Conservation (phyloP, 2,113 vertebrate genomes). For the Malurus cyaneus region DNA sequence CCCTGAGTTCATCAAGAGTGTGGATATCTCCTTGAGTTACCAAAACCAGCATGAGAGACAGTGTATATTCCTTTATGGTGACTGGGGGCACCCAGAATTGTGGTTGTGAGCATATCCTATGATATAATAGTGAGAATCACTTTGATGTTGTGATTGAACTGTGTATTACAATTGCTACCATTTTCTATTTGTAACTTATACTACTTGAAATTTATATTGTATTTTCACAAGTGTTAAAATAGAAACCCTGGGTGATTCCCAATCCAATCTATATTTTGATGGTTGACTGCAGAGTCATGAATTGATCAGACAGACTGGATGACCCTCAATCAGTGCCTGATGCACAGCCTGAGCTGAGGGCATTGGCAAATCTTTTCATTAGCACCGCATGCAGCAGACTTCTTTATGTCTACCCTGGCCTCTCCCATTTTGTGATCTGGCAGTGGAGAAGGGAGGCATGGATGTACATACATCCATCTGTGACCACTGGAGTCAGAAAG, state of each 20-base stretch:
- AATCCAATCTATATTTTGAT: not conserved
- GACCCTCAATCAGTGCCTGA: not conserved
- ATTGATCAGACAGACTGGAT: not conserved
- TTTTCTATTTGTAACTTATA: not conserved
- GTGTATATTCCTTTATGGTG: not conserved
- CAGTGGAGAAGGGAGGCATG: not conserved
- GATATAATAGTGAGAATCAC: not conserved
- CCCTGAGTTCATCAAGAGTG: not conserved
- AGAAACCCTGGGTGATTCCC: not conserved
- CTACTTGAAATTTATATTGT: not conserved
- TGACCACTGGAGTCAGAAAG: not conserved
- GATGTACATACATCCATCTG: rapidly evolving
- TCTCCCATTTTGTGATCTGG: not conserved
- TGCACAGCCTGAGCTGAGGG: not conserved
- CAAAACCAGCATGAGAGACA: no score
- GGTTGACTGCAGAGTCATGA: not conserved
- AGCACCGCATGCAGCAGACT: not conserved
- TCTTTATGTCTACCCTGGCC: not conserved
- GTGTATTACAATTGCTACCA: not conserved
- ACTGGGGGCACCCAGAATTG: not conserved
- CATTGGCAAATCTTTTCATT: not conserved
- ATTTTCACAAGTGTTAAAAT: not conserved
- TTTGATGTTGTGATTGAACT: not conserved
- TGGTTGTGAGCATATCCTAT: not conserved
- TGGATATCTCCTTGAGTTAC: not conserved